phyloP scores from a whole-genome alignment of 2,797 vertebrate genomes.

The Pseudochirops cupreus region DNA sequence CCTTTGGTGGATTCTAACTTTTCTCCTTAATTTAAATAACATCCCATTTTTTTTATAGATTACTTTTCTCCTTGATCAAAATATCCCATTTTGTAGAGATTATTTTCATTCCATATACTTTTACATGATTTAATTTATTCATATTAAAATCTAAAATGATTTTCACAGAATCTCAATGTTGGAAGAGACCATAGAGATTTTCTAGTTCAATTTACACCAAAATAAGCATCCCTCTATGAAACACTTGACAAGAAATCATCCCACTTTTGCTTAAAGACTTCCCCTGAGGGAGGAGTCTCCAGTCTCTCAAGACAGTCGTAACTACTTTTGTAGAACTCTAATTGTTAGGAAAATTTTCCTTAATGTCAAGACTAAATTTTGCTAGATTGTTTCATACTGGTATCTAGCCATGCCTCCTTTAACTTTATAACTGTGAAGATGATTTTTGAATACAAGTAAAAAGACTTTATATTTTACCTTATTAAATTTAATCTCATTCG shows the following conservation, averaged over 20 bases:
- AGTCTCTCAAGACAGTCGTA: neutral
- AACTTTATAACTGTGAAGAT: neutral
- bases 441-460: neutral
- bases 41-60: neutral
- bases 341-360: neutral
- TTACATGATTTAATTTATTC: conserved; percentile 9
- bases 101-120: conserved; percentile 15
- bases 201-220: neutral
- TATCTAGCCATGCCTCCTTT: neutral
- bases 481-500: neutral
- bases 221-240: neutral
- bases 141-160: conserved; percentile 23
- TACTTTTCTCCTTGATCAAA: conserved; percentile 12
- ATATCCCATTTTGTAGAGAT: neutral
- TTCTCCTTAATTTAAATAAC: neutral
- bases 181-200: neutral
- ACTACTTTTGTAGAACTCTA: neutral
- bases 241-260: neutral
- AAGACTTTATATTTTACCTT: neutral
- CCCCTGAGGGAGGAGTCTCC: neutral
- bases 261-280: neutral
- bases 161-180: conserved; percentile 1
- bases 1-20: conserved; percentile 12
- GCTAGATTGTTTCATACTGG: neutral
- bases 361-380: neutral